Evolutionary conservation across 2,797 vertebrate species (phyloP), one percentile per base, ranked within the genome.

Genomic region (Chelidonichthys spinosus): DNA sequence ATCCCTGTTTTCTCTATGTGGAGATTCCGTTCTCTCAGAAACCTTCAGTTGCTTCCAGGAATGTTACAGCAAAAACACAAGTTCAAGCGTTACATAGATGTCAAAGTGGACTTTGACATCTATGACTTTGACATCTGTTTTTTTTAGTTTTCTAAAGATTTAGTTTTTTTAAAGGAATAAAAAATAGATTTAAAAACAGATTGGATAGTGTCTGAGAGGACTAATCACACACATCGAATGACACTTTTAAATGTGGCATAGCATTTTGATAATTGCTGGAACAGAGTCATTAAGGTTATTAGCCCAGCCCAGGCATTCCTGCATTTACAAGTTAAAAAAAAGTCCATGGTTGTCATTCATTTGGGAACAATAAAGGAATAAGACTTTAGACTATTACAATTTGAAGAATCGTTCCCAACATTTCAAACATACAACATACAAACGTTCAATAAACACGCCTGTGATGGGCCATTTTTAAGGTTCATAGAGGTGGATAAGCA

Each of bases 41-140:
- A 62, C 7, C 2, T 53, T 63, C 7, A 37, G 13, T 10, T 32
- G 2, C 3, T 55, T 65, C 9, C 32, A 69, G 52, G 46, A 78
- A 75, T 63, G 15, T 78, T 33, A 63, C 40, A 70, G 44, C 35
- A 83, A 35, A 59, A 56, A 76, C 25, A n/a, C 5, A 82, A 25
- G 61, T 63, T 56, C 17, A 64, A 10, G 36, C 42, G n/a, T 61
- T 14, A 56, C 9, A 60, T 5, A 39, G 6, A 61, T 64, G 49
- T 69, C n/a, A 77, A 42, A 71, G 65, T 80, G 62, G 17, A 52
- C 44, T 50, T 61, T 42, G 3, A 2, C 25, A 25, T 25, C 25
- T 25, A 1, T 25, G 25, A 25, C 25, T 25, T 25, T 25, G 2
- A 25, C 25, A 25, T 25, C 25, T 25, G 25, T 25, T 25, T 25